Percentiles rank a stretch among this genome's conserved stretches.
These are phyloP conservation scores for Mythimna impura DNA, from an alignment of 2,888 invertebrate species.

Conservation along the genomic window DNA sequence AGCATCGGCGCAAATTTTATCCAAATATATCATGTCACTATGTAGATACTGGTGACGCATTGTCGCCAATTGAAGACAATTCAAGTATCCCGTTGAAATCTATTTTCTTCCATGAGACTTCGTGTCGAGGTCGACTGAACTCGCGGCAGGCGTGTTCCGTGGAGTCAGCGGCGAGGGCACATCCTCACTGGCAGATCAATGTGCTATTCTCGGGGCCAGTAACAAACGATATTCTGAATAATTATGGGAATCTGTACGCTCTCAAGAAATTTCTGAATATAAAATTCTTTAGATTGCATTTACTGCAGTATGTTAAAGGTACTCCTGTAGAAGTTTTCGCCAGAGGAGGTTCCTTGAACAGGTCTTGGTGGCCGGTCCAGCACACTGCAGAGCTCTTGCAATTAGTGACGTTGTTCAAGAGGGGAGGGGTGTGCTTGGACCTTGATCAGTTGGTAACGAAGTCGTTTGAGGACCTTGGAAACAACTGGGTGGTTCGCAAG, in stretches of 20 bases:
- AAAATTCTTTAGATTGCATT: constrained; percentile 42
- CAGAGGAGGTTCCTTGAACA: constrained; percentile 25
- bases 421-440: constrained; percentile 64
- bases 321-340: constrained; percentile 53
- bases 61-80: constrained; percentile 32
- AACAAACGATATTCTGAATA: constrained; percentile 27
- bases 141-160: constrained; percentile 66
- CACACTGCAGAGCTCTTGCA: constrained; percentile 62
- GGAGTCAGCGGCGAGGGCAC: constrained; percentile 64
- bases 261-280: constrained; percentile 55
- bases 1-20: neutral
- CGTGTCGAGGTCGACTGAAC: constrained; percentile 87
- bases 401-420: constrained; percentile 59
- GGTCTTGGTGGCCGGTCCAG: constrained; percentile 40
- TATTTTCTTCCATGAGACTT: constrained; percentile 92
- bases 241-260: neutral
- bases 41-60: constrained; percentile 30
- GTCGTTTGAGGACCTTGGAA: constrained; percentile 56
- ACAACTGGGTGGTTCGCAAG: constrained; percentile 59
- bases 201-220: constrained; percentile 70
- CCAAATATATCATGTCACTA: constrained; percentile 47
- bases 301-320: constrained; percentile 50
- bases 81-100: constrained; percentile 66
- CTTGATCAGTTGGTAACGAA: constrained; percentile 58
- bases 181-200: constrained; percentile 82